Conservation (phyloP, 2,113 vertebrate genomes). For the Propithecus coquereli region DNA sequence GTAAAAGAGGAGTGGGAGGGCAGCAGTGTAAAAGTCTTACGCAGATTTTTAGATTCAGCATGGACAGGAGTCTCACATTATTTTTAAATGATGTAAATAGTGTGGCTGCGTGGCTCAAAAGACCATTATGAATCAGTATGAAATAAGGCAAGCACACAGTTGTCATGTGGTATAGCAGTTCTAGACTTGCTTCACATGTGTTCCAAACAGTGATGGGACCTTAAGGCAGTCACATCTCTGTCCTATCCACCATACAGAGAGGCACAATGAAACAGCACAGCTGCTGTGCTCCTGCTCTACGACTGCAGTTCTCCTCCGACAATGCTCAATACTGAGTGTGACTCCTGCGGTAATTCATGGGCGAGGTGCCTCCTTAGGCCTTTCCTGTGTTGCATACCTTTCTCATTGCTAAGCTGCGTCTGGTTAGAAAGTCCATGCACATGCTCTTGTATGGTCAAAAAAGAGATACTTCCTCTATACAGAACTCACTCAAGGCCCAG, state of each 20-base stretch:
- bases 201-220: not conserved
- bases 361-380: conserved; percentile 24
- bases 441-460: conserved; percentile 77
- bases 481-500: conserved; percentile 52
- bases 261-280: not conserved
- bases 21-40: not conserved
- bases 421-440: not conserved
- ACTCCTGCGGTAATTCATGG: not conserved
- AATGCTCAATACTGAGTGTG: not conserved
- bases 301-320: not conserved
- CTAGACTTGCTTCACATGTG: not conserved
- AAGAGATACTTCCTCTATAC: conserved; percentile 57
- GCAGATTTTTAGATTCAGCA: not conserved
- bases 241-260: not conserved
- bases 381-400: conserved; percentile 60
- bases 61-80: not conserved
- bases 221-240: not conserved
- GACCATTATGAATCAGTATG: not conserved
- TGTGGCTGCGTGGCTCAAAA: not conserved
- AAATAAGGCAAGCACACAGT: not conserved
- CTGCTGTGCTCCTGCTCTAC: not conserved
- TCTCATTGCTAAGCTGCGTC: conserved; percentile 61
- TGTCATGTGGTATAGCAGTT: not conserved
- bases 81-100: not conserved
- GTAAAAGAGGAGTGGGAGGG: not conserved